These are phyloP conservation scores for Eupithecia pulchellata DNA, from an alignment of 2,888 invertebrate genomes.

Conservation along the genomic window DNA sequence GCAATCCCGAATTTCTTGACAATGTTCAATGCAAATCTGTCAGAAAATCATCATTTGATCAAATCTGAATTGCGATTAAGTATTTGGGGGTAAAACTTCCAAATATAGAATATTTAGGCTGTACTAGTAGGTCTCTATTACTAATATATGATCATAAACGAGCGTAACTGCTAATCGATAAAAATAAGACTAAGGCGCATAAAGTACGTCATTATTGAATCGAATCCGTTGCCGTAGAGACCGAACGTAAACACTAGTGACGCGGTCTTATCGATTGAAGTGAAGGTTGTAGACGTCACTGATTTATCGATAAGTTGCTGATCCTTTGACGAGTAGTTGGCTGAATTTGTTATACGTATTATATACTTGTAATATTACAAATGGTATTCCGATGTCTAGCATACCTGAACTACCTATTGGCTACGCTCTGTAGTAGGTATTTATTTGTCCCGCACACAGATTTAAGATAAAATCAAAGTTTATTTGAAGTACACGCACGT, in stretches of 20 bases:
- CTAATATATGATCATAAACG: neutral
- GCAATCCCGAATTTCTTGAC: neutral
- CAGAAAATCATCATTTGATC: neutral
- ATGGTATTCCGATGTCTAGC: neutral
- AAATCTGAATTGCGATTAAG: neutral
- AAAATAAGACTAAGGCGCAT: conserved; percentile 34
- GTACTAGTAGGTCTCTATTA: neutral
- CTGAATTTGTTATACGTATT: neutral
- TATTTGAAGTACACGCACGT: neutral
- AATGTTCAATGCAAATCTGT: neutral
- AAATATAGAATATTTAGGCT: neutral
- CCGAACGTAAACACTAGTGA: conserved; percentile 74
- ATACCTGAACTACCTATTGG: neutral
- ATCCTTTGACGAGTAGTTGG: neutral
- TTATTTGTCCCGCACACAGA: neutral
- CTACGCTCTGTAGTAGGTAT: neutral
- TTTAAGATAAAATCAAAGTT: neutral
- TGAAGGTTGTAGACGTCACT: conserved; percentile 65
- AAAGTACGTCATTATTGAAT: conserved; percentile 56
- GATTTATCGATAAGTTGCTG: conserved; percentile 33
- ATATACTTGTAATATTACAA: neutral
- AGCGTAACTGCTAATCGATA: conserved; percentile 31
- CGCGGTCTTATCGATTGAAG: conserved; percentile 67
- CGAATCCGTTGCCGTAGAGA: conserved; percentile 76
- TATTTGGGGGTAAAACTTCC: neutral